Percentiles rank a stretch among this genome's conserved stretches.
Evolutionary conservation across 2,888 invertebrate genomes (phyloP).

Genomic region (Callyntrura sp.): DNA sequence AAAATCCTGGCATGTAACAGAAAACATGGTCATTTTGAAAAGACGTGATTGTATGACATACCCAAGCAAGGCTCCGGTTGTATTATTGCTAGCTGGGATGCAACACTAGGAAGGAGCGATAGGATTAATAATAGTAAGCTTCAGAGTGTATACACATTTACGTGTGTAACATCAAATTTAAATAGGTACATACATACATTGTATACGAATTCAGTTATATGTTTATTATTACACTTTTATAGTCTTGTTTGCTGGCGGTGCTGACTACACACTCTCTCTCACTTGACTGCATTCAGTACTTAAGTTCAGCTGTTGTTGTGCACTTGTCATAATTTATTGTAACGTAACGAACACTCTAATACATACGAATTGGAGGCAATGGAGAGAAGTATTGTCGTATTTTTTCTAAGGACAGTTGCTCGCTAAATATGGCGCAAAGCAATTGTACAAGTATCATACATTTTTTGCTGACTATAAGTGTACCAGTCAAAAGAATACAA

Average conservation of each 20-base stretch:
- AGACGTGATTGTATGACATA: slow-evolving; percentile 62
- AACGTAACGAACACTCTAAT: not conserved
- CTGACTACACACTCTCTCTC: not conserved
- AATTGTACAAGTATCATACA: no score
- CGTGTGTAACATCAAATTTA: no score
- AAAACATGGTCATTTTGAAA: slow-evolving; percentile 15
- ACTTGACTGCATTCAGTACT: slow-evolving; percentile 49
- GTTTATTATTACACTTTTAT: not conserved
- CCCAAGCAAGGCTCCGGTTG: no score
- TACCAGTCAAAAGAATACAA: no score
- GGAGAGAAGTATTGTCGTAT: no score
- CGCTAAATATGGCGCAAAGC: no score
- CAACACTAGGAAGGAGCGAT: slow-evolving; percentile 41
- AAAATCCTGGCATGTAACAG: not conserved
- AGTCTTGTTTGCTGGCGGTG: slow-evolving; percentile 14
- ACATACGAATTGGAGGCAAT: not conserved
- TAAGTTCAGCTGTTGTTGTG: slow-evolving; percentile 66
- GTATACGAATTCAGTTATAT: not conserved
- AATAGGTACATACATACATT: slow-evolving; percentile 27
- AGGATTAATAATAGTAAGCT: slow-evolving; percentile 58
- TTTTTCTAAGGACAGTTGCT: no score
- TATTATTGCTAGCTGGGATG: slow-evolving; percentile 42
- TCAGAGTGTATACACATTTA: not conserved
- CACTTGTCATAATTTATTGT: slow-evolving; percentile 63
- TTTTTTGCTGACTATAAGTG: no score